These are phyloP conservation scores for Chelmon rostratus DNA, from an alignment of 2,797 vertebrate genomes.

Conservation along the genomic window DNA sequence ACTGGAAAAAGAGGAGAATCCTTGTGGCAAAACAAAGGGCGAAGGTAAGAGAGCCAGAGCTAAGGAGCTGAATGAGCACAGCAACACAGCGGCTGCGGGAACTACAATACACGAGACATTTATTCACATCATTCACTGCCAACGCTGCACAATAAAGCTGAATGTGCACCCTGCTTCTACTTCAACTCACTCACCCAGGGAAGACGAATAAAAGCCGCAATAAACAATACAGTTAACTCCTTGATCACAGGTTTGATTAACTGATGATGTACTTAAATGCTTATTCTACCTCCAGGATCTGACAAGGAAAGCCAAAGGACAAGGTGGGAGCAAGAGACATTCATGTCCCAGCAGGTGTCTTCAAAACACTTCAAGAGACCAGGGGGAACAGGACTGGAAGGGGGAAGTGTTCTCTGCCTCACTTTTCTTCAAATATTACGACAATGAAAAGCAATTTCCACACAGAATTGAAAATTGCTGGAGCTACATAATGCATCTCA, in stretches of 20 bases:
- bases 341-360: background rate
- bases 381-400: background rate
- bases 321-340: background rate
- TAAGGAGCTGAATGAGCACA: background rate
- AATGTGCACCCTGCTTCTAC: background rate
- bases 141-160: background rate
- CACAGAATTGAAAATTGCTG: slow-evolving; percentile 14
- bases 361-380: background rate
- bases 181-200: background rate
- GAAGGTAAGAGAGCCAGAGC: background rate
- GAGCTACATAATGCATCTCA: slow-evolving; percentile 10
- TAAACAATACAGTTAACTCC: background rate
- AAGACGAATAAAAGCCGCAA: background rate
- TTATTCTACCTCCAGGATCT: background rate
- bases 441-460: slow-evolving; percentile 13
- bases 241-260: background rate
- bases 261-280: background rate
- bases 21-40: background rate
- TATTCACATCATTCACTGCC: background rate
- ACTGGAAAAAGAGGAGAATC: background rate
- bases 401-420: background rate
- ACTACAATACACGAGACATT: background rate
- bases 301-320: background rate
- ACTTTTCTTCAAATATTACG: slow-evolving; percentile 4
- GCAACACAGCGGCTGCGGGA: slow-evolving; percentile 8